These are phyloP conservation scores for Brachypteracias leptosomus DNA, from an alignment of 2,113 vertebrate genomes.

Conservation along the genomic window DNA sequence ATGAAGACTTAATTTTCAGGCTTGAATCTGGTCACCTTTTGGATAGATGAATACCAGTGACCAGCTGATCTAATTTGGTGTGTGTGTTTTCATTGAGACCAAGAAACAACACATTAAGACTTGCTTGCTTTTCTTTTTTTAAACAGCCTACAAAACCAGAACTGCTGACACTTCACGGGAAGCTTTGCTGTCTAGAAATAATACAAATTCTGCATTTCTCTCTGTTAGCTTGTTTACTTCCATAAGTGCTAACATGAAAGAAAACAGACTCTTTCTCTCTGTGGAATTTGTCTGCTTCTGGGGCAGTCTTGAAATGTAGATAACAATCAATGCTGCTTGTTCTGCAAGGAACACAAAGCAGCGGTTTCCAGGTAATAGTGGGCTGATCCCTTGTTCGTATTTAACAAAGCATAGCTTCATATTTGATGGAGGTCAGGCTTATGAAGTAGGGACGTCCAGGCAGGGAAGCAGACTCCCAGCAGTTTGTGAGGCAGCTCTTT, in stretches of 20 bases:
- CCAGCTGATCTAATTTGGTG: background rate
- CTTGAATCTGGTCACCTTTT: background rate
- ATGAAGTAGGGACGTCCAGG: background rate
- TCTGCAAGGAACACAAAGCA: background rate
- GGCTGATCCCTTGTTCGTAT: background rate
- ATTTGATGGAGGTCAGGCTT: background rate
- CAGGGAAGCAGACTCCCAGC: background rate
- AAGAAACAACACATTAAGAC: background rate
- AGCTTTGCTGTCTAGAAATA: background rate
- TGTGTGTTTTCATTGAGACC: background rate
- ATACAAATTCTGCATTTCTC: background rate
- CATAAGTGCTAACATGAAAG: background rate
- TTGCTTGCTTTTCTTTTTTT: accelerated
- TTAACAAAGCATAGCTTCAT: accelerated
- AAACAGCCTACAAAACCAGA: background rate
- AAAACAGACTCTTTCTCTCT: background rate
- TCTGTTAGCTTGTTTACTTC: background rate
- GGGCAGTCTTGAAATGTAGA: background rate
- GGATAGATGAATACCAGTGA: background rate
- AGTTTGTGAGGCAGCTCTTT: background rate
- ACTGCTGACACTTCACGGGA: background rate
- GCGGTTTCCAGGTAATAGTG: background rate
- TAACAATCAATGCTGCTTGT: background rate
- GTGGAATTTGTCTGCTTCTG: background rate
- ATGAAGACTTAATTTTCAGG: background rate